Conservation (phyloP, 2,888 invertebrate species). For the Lypha dubia region DNA sequence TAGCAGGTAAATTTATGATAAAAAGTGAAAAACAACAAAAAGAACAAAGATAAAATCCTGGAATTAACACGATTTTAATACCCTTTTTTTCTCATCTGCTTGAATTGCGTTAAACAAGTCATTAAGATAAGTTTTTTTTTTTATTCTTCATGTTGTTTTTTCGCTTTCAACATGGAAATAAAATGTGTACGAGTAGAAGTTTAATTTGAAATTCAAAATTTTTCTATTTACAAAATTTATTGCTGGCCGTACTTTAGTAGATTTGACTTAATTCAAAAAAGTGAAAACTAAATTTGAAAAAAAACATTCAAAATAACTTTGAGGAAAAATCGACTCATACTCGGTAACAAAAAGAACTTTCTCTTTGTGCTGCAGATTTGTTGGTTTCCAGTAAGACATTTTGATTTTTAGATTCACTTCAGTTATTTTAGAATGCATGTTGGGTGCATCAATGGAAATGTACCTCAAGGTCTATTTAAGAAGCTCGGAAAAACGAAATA, state of each 20-base stretch:
- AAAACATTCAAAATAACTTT: constrained; percentile 17
- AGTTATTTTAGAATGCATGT: not conserved
- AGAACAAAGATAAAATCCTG: constrained; percentile 54
- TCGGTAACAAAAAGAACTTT: constrained; percentile 42
- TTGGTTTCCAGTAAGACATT: constrained; percentile 1
- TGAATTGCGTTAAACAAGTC: constrained; percentile 59
- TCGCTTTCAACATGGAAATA: constrained; percentile 18
- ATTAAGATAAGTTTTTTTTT: constrained; percentile 61
- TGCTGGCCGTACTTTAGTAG: constrained; percentile 75
- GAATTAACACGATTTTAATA: constrained; percentile 62
- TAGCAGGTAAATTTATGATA: constrained; percentile 79
- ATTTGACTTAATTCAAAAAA: constrained; percentile 77
- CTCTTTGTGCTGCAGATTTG: constrained; percentile 28
- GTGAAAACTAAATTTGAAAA: constrained; percentile 68
- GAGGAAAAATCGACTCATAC: constrained; percentile 43
- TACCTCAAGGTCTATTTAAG: too few relatives aligned
- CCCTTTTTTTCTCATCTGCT: constrained; percentile 52
- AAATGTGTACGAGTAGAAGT: constrained; percentile 65
- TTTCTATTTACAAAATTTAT: constrained; percentile 77
- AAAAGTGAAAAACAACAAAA: constrained; percentile 29
- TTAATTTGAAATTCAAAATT: constrained; percentile 80
- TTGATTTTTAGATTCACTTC: constrained; percentile 18
- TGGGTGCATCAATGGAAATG: not conserved
- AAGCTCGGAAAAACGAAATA: too few relatives aligned
- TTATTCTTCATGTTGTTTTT: too few relatives aligned